Conservation (phyloP, 1,140 invertebrate genomes). For the Littorina saxatilis region DNA sequence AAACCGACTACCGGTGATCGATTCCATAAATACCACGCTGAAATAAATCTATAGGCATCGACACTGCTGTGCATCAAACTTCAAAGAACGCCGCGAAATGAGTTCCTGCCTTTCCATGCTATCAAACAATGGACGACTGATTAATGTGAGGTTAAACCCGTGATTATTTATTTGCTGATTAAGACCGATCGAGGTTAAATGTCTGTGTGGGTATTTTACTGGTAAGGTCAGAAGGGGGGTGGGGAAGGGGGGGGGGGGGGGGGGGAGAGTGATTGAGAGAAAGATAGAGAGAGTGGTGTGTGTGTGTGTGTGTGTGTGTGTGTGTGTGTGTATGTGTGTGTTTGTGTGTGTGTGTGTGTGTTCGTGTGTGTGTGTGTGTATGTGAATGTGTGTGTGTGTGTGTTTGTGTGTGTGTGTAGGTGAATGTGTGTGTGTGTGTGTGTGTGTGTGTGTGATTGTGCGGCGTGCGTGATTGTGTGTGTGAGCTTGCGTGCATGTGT, state of each 20-base stretch:
- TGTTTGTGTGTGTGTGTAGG: not conserved
- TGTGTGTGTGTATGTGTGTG: not conserved
- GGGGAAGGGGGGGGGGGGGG: not conserved
- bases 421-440: not conserved
- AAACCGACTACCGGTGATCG: no score
- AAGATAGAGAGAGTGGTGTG: not conserved
- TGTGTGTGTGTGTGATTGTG: not conserved
- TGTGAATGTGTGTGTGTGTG: not conserved
- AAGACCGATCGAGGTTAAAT: no score
- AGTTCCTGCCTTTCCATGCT: no score
- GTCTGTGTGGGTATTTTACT: no score
- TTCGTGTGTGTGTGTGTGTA: not conserved
- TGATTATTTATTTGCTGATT: no score
- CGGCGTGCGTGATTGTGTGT: not conserved
- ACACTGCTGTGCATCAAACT: no score
- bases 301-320: not conserved
- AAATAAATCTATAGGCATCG: no score
- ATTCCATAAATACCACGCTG: no score
- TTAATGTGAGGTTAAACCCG: no score
- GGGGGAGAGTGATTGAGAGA: slow-evolving; percentile 15
- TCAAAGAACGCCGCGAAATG: no score
- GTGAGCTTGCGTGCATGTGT: not conserved
- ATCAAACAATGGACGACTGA: no score
- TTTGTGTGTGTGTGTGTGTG: not conserved
- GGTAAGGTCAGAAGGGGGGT: slow-evolving; percentile 5